Conservation (phyloP, 2,797 vertebrate species). For the Tauraco hartlaubi region DNA sequence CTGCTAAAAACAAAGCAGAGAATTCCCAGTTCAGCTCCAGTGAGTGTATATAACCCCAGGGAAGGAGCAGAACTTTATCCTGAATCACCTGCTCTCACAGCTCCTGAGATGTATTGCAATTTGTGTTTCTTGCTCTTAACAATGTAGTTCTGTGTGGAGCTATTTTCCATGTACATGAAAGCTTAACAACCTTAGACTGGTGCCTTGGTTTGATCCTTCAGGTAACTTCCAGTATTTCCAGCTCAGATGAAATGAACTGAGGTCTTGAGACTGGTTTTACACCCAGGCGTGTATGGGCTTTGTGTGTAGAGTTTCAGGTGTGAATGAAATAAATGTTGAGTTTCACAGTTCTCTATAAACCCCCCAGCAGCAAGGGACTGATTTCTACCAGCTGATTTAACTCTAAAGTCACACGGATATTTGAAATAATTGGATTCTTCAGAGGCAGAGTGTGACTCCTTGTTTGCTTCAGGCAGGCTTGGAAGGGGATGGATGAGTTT, state of each 20-base stretch:
- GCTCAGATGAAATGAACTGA: background rate
- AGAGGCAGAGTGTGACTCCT: background rate
- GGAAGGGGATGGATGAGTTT: conserved; percentile 14
- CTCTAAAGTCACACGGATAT: background rate
- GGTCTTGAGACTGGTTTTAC: background rate
- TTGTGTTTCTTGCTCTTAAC: background rate
- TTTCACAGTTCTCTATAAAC: background rate
- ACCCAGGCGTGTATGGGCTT: background rate
- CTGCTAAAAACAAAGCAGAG: background rate
- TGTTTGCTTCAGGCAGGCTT: conserved; percentile 35
- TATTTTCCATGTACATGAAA: background rate
- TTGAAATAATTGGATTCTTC: background rate
- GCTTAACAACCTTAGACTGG: background rate
- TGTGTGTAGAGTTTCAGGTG: background rate
- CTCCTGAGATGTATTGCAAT: fast-evolving
- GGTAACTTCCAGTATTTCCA: background rate
- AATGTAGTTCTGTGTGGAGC: background rate
- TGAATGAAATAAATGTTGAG: background rate
- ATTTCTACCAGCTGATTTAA: background rate
- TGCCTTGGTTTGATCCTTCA: background rate
- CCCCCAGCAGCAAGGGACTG: fast-evolving
- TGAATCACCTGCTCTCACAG: background rate
- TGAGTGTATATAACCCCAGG: background rate
- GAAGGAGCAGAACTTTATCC: background rate
- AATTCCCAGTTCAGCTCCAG: background rate